Base-by-base conservation (phyloP, 2,113 vertebrate species). In the Coreoperca whiteheadi region DNA sequence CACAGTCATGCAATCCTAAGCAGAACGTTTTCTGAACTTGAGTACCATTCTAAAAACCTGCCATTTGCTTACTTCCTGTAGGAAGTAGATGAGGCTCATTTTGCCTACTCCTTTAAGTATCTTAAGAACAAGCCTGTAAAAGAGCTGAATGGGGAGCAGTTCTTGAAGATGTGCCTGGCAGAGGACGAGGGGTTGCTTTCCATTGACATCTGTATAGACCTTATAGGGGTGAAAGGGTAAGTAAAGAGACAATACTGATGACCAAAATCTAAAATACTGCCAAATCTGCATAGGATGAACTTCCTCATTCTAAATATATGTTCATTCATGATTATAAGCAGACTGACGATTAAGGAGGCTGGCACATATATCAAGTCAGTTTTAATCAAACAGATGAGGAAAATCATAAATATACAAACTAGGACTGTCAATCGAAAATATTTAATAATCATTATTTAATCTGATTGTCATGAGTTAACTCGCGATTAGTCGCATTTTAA, bases 51-150 rank as follows among this genome's bases (percentile, higher is more conserved):
- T 74, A 8, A 84, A 32, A 84, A 32, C 21, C 4, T 12, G 32
- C 6, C 34, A 0, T 90, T 71, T 81, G 18, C 50, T 68, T 32
- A 7, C 57, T 56, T 21, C 46, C 41, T 76, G 56, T 63, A 99
- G 98, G 98, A 99, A 84, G 79, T 99, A 54, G 98, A 99, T 65
- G 98, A 99, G 87, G 98, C 97, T 82, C 98, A 99, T 88, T 99
- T 96, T 20, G 97, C 97, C 32, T 99, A 99, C 88, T 97, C 98
- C 54, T 99, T 99, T 93, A 99, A 99, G 89, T 99, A 99, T 87
- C 94, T 99, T 65, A 99, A 99, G 92, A 99, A 99, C 89, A 99
- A 99, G 83, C 96, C 97, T 32, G 98, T 98, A 43, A 99, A 99
- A 91, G 98, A 99, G 93, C 94, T 99, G 41, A 96, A 96, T 81